A percentile compares a stretch with the other conserved stretches of the same genome.
Evolutionary conservation across 2,797 vertebrate species (phyloP).

Genomic region (Mus caroli): DNA sequence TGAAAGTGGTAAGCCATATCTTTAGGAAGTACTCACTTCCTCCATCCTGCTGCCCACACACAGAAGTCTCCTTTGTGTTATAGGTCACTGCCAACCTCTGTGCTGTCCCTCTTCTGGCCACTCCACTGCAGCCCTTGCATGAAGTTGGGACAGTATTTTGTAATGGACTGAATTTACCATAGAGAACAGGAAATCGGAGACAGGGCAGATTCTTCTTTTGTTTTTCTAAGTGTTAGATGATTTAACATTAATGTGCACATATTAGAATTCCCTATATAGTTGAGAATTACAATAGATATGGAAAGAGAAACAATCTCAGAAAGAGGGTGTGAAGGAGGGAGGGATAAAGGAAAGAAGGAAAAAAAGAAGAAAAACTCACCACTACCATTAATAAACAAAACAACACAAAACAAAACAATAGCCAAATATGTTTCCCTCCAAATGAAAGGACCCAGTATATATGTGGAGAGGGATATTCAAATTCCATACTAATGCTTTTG

Average conservation of each 20-base stretch:
- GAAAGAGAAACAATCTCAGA: constrained; percentile 34
- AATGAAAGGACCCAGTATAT: constrained; percentile 5
- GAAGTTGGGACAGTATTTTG: background rate
- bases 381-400: background rate
- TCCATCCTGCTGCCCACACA: background rate
- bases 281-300: constrained; percentile 44
- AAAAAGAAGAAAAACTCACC: background rate
- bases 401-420: background rate
- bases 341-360: background rate
- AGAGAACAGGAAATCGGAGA: constrained; percentile 32
- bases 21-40: constrained; percentile 18
- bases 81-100: background rate
- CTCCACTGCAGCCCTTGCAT: background rate
- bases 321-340: background rate
- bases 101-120: background rate
- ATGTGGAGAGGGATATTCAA: background rate
- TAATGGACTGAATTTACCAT: background rate
- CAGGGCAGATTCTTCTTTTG: background rate
- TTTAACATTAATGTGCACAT: background rate
- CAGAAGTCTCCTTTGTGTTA: background rate
- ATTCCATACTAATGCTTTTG: constrained; percentile 8
- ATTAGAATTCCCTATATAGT: constrained; percentile 26
- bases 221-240: background rate
- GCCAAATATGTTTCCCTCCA: constrained; percentile 6
- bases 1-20: background rate